phyloP scores from a whole-genome alignment of 2,797 vertebrate genomes.

The Hippoglossus hippoglossus region DNA sequence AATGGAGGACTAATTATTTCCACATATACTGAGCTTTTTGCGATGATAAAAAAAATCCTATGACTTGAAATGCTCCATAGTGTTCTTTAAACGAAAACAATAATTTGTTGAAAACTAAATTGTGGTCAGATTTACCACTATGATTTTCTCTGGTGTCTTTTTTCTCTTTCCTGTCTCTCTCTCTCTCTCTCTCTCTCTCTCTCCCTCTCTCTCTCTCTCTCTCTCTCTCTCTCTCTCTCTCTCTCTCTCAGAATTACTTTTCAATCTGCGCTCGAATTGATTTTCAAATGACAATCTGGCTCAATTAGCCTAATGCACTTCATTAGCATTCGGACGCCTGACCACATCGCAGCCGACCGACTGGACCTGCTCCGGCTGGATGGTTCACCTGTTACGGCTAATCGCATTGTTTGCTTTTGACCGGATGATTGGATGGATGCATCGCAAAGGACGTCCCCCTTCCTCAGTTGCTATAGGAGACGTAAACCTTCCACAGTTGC shows the following conservation, averaged over 20 bases:
- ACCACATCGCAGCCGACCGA: conserved; percentile 45
- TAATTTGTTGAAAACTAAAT: conserved; percentile 19
- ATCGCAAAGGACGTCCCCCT: conserved; percentile 62
- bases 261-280: conserved; percentile 49
- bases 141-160: too few relatives aligned
- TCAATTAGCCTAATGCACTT: conserved; percentile 70
- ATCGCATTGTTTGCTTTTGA: conserved; percentile 59
- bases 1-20: conserved; percentile 50
- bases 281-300: conserved; percentile 62
- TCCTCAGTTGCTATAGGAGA: conserved; percentile 84
- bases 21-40: conserved; percentile 41
- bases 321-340: conserved; percentile 68
- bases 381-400: conserved; percentile 67
- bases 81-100: conserved; percentile 32
- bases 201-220: neutral
- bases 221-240: conserved; percentile 2
- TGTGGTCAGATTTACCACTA: neutral
- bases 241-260: conserved; percentile 40
- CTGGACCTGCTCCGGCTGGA: conserved; percentile 35
- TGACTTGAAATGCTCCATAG: conserved; percentile 19
- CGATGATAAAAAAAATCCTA: conserved; percentile 29
- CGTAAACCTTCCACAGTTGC: conserved; percentile 81
- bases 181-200: neutral
- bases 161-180: too few relatives aligned
- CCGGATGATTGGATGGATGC: conserved; percentile 69